These are phyloP conservation scores for Eupithecia subumbrata DNA, from an alignment of 2,888 invertebrate species.

Conservation along the genomic window DNA sequence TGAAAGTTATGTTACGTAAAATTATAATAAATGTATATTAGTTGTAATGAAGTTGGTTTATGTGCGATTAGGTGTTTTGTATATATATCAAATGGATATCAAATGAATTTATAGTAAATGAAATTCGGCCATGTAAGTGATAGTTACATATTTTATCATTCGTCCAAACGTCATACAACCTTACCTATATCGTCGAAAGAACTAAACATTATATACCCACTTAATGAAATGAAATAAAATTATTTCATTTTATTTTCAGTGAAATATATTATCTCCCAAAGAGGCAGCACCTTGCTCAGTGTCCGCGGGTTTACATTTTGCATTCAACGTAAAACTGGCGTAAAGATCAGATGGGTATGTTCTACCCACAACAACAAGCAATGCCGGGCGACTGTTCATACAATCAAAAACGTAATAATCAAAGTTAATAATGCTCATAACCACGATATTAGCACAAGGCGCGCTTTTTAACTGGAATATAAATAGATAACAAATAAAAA, in stretches of 20 bases:
- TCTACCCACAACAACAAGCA: slow-evolving; percentile 52
- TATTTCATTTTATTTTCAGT: slow-evolving; percentile 1
- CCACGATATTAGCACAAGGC: not conserved
- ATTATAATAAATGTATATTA: too few species aligned
- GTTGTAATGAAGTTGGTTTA: too few species aligned
- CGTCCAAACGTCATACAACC: too few species aligned
- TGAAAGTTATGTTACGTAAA: too few species aligned
- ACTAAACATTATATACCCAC: not conserved
- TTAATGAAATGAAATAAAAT: not conserved
- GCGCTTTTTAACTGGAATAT: not conserved
- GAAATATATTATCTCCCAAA: slow-evolving; percentile 11
- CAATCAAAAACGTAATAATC: slow-evolving; percentile 32
- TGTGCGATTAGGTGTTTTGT: too few species aligned
- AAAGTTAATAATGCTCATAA: slow-evolving; percentile 35
- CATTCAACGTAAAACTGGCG: not conserved
- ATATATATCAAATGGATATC: too few species aligned
- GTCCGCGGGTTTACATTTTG: slow-evolving; percentile 14
- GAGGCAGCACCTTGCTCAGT: slow-evolving; percentile 19
- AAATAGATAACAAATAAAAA: not conserved
- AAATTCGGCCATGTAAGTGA: too few species aligned
- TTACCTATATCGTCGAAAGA: too few species aligned
- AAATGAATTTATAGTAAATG: too few species aligned
- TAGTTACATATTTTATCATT: too few species aligned
- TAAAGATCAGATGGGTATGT: slow-evolving; percentile 53
- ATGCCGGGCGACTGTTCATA: slow-evolving; percentile 44